These are phyloP conservation scores for Glyphotaelius pellucidus DNA, from an alignment of 2,888 invertebrate genomes.

Conservation along the genomic window DNA sequence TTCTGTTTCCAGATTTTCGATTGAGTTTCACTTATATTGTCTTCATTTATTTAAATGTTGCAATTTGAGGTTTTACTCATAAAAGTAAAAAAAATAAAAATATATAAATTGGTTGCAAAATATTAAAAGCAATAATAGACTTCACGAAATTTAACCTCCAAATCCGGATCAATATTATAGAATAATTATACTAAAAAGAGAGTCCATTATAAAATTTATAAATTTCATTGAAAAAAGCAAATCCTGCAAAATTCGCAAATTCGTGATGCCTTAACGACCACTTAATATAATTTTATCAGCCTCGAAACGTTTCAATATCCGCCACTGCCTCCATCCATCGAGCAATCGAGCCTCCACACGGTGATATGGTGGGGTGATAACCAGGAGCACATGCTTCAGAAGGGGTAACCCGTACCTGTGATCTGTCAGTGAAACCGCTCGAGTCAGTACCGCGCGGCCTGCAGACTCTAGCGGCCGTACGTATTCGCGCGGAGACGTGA, in stretches of 20 bases:
- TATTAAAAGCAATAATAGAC: neutral
- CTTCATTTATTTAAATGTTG: too few species aligned
- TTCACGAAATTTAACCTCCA: neutral
- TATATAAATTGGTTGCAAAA: neutral
- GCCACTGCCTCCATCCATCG: neutral
- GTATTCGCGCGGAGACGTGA: neutral
- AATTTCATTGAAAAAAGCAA: neutral
- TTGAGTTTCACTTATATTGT: too few species aligned
- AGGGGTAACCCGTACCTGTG: neutral
- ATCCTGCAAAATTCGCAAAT: neutral
- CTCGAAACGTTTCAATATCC: neutral
- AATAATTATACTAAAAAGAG: neutral
- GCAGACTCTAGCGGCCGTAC: neutral
- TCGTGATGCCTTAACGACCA: neutral
- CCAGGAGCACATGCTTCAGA: neutral
- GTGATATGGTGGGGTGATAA: neutral
- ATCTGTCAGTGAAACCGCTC: neutral
- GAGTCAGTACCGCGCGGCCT: constrained; percentile 2
- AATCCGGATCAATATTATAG: neutral
- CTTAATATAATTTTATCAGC: neutral
- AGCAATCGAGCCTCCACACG: neutral
- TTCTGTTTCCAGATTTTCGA: too few species aligned
- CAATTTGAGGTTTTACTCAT: too few species aligned
- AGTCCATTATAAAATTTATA: neutral
- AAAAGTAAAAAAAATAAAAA: too few species aligned